Base-by-base conservation (phyloP, 1,140 invertebrate genomes). In the Gryon sp. region DNA sequence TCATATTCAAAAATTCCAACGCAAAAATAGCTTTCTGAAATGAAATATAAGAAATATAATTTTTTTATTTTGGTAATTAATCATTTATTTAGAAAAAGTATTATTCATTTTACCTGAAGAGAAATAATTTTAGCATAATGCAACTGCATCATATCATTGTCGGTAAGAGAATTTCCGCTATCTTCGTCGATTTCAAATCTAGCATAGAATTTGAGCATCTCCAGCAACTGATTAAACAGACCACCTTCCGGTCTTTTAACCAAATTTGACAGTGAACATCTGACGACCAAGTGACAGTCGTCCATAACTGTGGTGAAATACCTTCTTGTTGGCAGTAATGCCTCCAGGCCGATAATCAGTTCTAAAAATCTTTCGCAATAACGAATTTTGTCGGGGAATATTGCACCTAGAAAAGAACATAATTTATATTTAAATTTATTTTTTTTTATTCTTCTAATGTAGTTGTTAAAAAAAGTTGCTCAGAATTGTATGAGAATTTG, bases 131-230 rank as follows among this genome's bases (percentile, higher is more conserved):
- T 94, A 3, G 95, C 91, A 84, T 99, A 99, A 89, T 99, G 98
- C 15, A 95, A 86, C 80, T 97, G 92, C 16, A 95, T 97, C 92
- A 99, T 97, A 82, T 99, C 95, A 72, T 95, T 93, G 84, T 98
- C 95, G 0, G 94, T 97, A 15, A 99, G 90, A 0, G 97, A 95
- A 85, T 99, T 96, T 0, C 99, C 99, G 1, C 94, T 96, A 78
- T 96, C 94, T 84, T 99, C 98, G 87, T 96, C 98, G 59, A 99
- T 99, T 89, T 99, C 99, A 90, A 99, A 99, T 65, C 95, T 91
- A 0, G 96, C 93, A 88, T 99, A 99, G 82, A 99, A 99, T 85
- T 97, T 97, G 7, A 99, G 88, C 93, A 98, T 98, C 69, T 98
- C 95, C 75, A 99, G 85, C 2, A 99, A 89, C 94, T 99, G 95